Base-by-base conservation (phyloP, 2,113 vertebrate species). In the Tachysurus fulvidraco region DNA sequence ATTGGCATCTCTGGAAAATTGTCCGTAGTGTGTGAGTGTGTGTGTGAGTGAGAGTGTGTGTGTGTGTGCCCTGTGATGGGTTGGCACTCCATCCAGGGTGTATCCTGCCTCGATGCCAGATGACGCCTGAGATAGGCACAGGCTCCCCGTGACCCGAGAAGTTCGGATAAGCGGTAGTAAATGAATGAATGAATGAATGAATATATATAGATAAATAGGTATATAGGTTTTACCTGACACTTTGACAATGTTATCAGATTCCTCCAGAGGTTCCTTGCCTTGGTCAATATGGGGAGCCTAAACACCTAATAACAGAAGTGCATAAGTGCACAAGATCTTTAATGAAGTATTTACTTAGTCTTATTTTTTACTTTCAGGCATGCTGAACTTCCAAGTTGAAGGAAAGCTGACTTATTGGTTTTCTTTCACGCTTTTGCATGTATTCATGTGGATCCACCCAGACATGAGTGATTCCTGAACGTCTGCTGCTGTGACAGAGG, bases 241-340 rank as follows among this genome's bases (percentile, higher is more conserved):
- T 83, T 89, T 91, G 86, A 90, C 88, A 88, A 88, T 81, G 79
- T 60, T 82, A 88, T 88, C 88, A 88, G 81, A 69, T 89, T 30
- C 79, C 69, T 79, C 55, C 52, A 52, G 19, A 71, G 25, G 12
- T 69, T 57, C 52, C 16, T 44, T 21, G 21, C 76, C 52, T 52
- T 69, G 44, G 52, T 81, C 16, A 25, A 12, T 23, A 52, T 73
- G 60, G 44, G 30, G 28, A 17, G 46, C 10, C 65, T 83, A 83
- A 88, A 78, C 17, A 36, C 41, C 19, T 28, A 52, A 52, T 25
- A 71, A 84, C 11, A 60, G 2, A 25, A 25, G 28, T 21, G 67
- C 16, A 5, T 55, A 57, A 73, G 19, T 46, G n/a, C 13, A 30
- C 13, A 16, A 36, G 14, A 50, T 14, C 62, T 44, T 71, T 21